These are phyloP conservation scores for Karalla daura DNA, from an alignment of 2,797 vertebrate genomes.

Conservation along the genomic window DNA sequence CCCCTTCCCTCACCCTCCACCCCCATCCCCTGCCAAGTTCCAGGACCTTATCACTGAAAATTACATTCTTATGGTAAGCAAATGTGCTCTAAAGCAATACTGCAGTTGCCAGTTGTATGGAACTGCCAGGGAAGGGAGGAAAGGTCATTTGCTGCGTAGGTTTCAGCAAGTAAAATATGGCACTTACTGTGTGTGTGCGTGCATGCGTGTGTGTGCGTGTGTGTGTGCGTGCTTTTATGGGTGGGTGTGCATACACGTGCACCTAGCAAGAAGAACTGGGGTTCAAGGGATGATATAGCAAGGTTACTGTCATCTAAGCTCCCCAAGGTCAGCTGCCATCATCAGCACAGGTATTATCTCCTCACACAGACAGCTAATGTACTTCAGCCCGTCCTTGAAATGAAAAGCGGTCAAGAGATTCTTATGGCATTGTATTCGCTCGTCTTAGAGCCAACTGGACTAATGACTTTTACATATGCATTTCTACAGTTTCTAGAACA, in stretches of 20 bases:
- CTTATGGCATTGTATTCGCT: slow-evolving; percentile 37
- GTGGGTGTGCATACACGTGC: slow-evolving; percentile 1
- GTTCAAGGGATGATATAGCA: slow-evolving; percentile 66
- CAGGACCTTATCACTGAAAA: slow-evolving; percentile 84
- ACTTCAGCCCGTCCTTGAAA: slow-evolving; percentile 66
- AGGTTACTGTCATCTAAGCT: slow-evolving; percentile 70
- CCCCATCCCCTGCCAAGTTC: slow-evolving; percentile 80
- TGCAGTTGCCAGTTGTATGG: slow-evolving; percentile 76
- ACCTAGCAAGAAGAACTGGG: slow-evolving; percentile 24
- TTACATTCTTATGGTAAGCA: slow-evolving; percentile 86
- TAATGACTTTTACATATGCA: slow-evolving; percentile 36
- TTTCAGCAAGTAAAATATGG: slow-evolving; percentile 66
- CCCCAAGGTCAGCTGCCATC: slow-evolving; percentile 72
- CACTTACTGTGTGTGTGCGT: slow-evolving; percentile 12
- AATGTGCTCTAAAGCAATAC: slow-evolving; percentile 82
- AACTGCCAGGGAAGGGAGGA: slow-evolving; percentile 69
- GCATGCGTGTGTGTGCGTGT: slow-evolving; percentile 16
- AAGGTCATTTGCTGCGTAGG: slow-evolving; percentile 72
- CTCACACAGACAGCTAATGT: slow-evolving; percentile 64
- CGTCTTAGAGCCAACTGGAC: slow-evolving; percentile 9
- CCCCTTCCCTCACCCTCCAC: slow-evolving; percentile 75
- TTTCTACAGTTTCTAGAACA: neutral
- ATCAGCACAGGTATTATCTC: slow-evolving; percentile 72
- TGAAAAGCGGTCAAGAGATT: slow-evolving; percentile 36
- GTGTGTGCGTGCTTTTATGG: slow-evolving; percentile 10